Evolutionary conservation across 2,888 invertebrate species (phyloP), one percentile per base, ranked within the genome.

Genomic region (Leptura quadrifasciata): DNA sequence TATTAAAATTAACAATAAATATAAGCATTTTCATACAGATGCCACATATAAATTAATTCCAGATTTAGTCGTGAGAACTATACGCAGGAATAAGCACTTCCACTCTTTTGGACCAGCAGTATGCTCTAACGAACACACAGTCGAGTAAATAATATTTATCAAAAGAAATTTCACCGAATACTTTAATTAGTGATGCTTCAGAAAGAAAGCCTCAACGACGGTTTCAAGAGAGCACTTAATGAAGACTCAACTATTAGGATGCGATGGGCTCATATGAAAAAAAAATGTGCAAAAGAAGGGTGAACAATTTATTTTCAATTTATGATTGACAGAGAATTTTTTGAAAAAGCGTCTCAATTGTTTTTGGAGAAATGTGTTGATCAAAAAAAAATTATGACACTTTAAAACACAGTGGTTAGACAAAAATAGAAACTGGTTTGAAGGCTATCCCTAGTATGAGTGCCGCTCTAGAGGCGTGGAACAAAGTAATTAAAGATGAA

Each of bases 261-360:
- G 84, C 84, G 75, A 54, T 75, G 77, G 83, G 79, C 81, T 71
- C 79, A 83, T 72, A 81, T 81, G 57, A 83, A 83, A 79, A 84
- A 68, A 78, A 82, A 83, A 69, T n/a, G 64, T 79, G 78, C 63
- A 72, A 71, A 72, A 65, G 76, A 63, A 63, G 63, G 35, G 17
- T 55, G 18, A 63, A 6, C 4, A 63, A 12, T 47, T 52, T 20
- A 24, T 65, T 73, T 83, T 15, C 82, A 83, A 70, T 63, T 72
- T 69, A 76, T 71, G 47, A 79, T 80, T 74, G 60, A 75, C 78
- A 57, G 63, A 69, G 79, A 82, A 74, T 75, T 74, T 47, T 84
- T 84, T 67, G 72, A 80, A 52, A 61, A 65, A 76, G 84, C 84
- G 79, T 79, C 80, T 72, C 17, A 83, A 79, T 64, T 69, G 72